Evolutionary conservation across 2,797 vertebrate genomes (phyloP).

Genomic region (Fratercula arctica): DNA sequence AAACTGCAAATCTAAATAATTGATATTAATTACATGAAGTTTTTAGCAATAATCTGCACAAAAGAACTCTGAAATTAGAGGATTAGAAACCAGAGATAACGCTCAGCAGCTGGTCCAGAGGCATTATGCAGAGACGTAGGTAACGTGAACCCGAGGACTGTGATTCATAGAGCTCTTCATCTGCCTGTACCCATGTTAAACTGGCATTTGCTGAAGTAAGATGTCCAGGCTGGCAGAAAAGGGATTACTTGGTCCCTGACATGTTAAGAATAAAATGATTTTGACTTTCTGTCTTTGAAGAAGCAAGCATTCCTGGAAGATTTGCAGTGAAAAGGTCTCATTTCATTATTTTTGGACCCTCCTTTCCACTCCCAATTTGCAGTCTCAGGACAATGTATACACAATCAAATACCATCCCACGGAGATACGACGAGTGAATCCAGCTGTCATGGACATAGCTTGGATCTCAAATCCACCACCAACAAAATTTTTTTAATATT

Average conservation of each 20-base stretch:
- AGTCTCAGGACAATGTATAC: not conserved
- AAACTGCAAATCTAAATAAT: constrained; percentile 74
- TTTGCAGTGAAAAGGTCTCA: not conserved
- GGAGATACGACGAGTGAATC: not conserved
- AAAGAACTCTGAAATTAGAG: constrained; percentile 68
- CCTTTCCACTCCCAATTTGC: not conserved
- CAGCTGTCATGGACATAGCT: not conserved
- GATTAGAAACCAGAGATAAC: constrained; percentile 63
- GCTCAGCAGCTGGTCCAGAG: constrained; percentile 37
- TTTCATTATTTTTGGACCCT: not conserved
- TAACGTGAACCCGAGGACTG: not conserved
- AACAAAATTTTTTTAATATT: not conserved
- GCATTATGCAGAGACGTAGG: not conserved
- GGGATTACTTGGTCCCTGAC: not conserved
- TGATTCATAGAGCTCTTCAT: not conserved
- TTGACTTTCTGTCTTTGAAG: not conserved
- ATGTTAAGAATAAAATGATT: not conserved
- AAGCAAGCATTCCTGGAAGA: not conserved
- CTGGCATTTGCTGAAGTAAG: not conserved
- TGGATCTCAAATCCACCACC: not conserved
- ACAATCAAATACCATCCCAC: not conserved
- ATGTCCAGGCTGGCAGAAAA: not conserved
- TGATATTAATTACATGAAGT: constrained; percentile 66
- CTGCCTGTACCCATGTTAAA: not conserved
- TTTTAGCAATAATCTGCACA: constrained; percentile 68